Base-by-base conservation (phyloP, 2,888 invertebrate species). In the Tubiluchus corallicola region DNA sequence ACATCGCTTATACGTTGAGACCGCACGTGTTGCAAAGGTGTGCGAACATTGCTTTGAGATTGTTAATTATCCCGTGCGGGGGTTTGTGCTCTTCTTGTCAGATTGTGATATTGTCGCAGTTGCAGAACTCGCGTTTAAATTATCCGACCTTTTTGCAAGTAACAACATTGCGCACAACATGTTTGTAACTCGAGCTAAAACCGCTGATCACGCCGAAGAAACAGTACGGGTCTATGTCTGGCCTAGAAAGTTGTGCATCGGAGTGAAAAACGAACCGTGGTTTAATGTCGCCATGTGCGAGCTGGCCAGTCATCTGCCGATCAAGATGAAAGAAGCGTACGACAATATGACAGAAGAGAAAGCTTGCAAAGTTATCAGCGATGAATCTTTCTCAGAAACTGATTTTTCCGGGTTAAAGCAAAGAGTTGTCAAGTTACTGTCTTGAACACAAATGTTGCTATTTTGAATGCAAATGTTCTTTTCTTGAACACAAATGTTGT, bases 221-320 rank as follows among this genome's bases (percentile, higher is more conserved):
- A 58, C 59, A 0, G 43, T 62, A 21, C 43, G 60, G 40, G 49
- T 58, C n/a, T 58, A 51, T 45, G 50, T 62, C 19, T 62, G 60
- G 60, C 60, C 61, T 2, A 51, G 62, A 37, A 49, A n/a, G n/a
- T 40, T 45, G 20, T 21, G 52, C 49, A 3, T 44, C 59, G 72
- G 73, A 0, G 59, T 66, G 1, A 81, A 80, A 57, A 67, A 72
- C 45, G 57, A 71, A 15, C 58, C 55, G 1, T 67, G 65, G 2
- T 74, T 79, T 46, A 74, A 77, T 66, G 71, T 79, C 9, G 84
- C 80, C n/a, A 71, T 75, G 20, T 75, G 75, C 53, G 84, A 84
- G 60, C 58, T 82, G 0, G 75, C 75, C 55, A 83, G 84, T 3
- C 82, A 78, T 65, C 67, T 83, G 45, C 71, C 77, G 0, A 65